A percentile compares a stretch with the other conserved stretches of the same genome.
These are phyloP conservation scores for Caracal caracal DNA, from an alignment of 2,113 vertebrate species.

Conservation along the genomic window DNA sequence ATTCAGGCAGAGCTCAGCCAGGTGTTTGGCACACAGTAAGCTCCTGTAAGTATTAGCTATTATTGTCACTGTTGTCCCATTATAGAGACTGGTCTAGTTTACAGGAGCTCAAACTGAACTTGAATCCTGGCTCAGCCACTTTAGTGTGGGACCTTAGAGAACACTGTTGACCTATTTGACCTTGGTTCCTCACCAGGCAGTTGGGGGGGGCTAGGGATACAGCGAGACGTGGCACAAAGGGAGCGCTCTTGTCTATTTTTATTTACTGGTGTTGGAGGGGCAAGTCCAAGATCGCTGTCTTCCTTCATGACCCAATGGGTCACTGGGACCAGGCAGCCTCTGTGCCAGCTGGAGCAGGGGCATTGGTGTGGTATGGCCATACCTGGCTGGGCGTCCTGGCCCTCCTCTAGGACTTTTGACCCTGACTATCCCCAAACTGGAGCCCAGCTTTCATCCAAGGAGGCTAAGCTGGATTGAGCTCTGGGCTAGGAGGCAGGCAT, in stretches of 20 bases:
- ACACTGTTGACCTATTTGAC: background rate
- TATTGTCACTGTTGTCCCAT: background rate
- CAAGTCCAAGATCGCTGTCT: background rate
- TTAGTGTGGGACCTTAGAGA: background rate
- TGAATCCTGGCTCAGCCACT: background rate
- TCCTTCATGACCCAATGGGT: background rate
- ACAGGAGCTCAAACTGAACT: background rate
- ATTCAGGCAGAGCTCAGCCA: background rate
- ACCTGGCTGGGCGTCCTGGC: background rate
- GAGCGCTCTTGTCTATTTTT: background rate
- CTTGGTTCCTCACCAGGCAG: background rate
- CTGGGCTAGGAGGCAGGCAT: background rate
- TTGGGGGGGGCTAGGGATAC: rapidly evolving
- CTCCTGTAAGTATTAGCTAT: background rate
- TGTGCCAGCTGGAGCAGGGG: background rate
- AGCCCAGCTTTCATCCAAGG: background rate
- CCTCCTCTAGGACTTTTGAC: background rate
- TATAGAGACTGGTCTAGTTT: background rate
- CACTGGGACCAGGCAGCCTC: background rate
- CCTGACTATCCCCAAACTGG: background rate
- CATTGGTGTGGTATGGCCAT: background rate
- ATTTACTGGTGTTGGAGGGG: background rate
- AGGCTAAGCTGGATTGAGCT: background rate
- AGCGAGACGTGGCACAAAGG: rapidly evolving
- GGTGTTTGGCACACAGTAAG: background rate